Percentiles rank a stretch among this genome's conserved stretches.
These are phyloP conservation scores for Todiramphus chloris DNA, from an alignment of 2,113 vertebrate genomes.

Conservation along the genomic window DNA sequence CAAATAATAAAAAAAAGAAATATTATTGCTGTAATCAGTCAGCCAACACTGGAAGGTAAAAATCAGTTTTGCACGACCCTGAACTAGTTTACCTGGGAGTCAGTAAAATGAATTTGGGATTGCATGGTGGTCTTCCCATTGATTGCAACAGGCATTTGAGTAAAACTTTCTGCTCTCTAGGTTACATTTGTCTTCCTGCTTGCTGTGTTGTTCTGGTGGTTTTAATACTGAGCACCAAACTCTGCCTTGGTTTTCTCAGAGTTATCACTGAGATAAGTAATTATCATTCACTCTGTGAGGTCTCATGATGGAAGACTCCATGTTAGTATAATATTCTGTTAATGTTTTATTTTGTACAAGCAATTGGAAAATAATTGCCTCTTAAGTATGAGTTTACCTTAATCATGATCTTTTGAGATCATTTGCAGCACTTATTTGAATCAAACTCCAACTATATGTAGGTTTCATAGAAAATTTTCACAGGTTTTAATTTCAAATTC, in stretches of 20 bases:
- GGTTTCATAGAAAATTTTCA: not conserved
- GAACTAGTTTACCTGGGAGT: not conserved
- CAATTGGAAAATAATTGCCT: not conserved
- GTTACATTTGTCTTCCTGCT: not conserved
- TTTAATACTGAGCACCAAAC: not conserved
- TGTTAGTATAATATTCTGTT: not conserved
- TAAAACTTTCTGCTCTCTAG: not conserved
- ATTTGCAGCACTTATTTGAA: not conserved
- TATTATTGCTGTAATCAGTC: not conserved
- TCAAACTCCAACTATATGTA: not conserved
- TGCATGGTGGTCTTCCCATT: not conserved
- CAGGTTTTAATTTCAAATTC: not conserved
- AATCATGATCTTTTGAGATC: not conserved
- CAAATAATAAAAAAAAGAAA: not conserved
- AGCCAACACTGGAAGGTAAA: not conserved
- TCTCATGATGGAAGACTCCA: not conserved
- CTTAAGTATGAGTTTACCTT: not conserved
- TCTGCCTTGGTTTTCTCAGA: not conserved
- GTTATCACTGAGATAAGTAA: not conserved
- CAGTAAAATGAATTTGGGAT: not conserved
- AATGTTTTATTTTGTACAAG: not conserved
- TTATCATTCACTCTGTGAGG: not conserved
- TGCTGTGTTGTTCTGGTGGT: not conserved
- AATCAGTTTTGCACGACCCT: not conserved
- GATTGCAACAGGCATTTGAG: accelerated